Evolutionary conservation across 2,113 vertebrate genomes (phyloP).

Genomic region (Todiramphus chloris): DNA sequence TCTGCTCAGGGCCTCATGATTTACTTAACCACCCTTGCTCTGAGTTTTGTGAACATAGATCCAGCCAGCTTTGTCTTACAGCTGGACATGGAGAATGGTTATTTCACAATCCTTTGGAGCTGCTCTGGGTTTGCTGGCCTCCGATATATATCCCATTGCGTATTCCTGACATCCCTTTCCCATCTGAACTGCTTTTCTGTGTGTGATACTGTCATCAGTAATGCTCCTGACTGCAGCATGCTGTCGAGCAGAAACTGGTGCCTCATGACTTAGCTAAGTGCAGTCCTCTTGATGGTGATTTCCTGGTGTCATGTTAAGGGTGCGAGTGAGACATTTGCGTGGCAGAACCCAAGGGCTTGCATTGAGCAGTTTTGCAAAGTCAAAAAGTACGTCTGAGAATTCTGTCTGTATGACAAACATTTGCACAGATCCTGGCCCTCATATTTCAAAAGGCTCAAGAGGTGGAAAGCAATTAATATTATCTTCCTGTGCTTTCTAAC

Average conservation of each 20-base stretch:
- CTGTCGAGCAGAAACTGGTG: background rate
- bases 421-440: background rate
- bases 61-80: slow-evolving; percentile 31
- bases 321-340: no score
- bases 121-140: background rate
- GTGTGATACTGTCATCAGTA: background rate
- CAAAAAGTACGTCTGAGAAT: no score
- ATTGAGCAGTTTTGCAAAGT: no score
- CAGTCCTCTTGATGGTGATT: background rate
- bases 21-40: background rate
- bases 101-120: slow-evolving; percentile 43
- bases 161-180: background rate
- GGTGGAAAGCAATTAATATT: background rate
- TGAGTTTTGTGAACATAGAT: slow-evolving; percentile 37
- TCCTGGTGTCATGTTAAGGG: background rate
- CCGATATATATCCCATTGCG: background rate
- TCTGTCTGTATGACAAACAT: background rate
- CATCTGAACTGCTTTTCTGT: background rate
- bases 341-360: no score
- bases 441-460: background rate
- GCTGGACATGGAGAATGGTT: slow-evolving; percentile 4
- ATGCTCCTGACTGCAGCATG: background rate
- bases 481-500: background rate
- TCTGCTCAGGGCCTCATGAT: background rate
- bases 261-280: background rate